phyloP scores from a whole-genome alignment of 1,140 invertebrate genomes.

The Venturia canescens region DNA sequence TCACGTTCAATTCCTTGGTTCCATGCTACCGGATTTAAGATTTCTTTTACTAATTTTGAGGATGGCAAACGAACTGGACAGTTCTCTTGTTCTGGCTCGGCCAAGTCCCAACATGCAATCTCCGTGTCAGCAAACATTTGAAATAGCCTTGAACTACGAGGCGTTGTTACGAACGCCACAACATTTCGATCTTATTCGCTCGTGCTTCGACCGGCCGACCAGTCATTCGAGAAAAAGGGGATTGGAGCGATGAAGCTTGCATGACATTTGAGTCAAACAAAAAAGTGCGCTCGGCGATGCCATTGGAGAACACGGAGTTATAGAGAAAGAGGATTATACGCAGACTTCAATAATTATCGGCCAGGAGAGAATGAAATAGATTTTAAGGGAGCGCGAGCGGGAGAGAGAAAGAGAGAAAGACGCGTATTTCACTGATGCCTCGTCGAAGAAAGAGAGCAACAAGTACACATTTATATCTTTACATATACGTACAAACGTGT shows the following conservation, averaged over 20 bases:
- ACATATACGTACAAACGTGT: background rate
- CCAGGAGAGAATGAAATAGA: constrained; percentile 52
- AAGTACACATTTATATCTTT: constrained; percentile 12
- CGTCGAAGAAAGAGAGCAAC: constrained; percentile 17
- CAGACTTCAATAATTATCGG: constrained; percentile 71
- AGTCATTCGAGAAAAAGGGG: background rate
- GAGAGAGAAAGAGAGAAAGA: constrained; percentile 56
- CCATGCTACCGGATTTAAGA: constrained; percentile 1
- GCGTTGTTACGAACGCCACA: background rate
- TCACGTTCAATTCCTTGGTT: background rate
- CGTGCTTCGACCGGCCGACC: background rate
- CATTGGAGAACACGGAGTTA: background rate
- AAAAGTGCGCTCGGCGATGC: background rate
- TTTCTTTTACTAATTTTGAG: background rate
- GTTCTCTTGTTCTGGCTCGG: too few species aligned
- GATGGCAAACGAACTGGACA: too few species aligned
- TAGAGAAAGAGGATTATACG: constrained; percentile 52
- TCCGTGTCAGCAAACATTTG: background rate
- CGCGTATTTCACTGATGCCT: constrained; percentile 32
- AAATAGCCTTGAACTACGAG: background rate
- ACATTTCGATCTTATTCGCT: background rate
- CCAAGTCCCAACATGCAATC: too few species aligned
- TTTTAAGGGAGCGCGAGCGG: constrained; percentile 53
- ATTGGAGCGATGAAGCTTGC: background rate
- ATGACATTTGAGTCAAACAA: background rate